A percentile compares a stretch with the other conserved stretches of the same genome.
phyloP scores from a whole-genome alignment of 2,797 vertebrate species.

The Fundulus diaphanus region DNA sequence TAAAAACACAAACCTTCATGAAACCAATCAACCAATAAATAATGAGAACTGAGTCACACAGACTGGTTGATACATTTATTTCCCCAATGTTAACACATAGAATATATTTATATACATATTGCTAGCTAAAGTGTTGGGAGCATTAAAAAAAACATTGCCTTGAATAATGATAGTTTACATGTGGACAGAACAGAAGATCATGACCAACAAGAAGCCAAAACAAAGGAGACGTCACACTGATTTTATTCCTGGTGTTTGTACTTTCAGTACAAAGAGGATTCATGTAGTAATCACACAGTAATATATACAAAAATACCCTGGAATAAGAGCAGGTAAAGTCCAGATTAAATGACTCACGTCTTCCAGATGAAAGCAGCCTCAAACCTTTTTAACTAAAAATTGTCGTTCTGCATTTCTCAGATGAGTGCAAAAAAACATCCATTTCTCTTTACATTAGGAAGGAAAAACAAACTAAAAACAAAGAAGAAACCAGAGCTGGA shows the following conservation, averaged over 20 bases:
- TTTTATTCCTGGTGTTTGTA: constrained; percentile 38
- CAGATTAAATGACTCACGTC: constrained; percentile 13
- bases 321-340: constrained; percentile 25
- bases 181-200: constrained; percentile 89
- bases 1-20: neutral
- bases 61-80: constrained; percentile 97
- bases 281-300: constrained; percentile 11
- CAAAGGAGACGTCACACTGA: constrained; percentile 20
- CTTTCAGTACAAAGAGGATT: constrained; percentile 25
- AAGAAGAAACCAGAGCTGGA: constrained; percentile 55
- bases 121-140: constrained; percentile 94
- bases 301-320: constrained; percentile 21
- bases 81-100: constrained; percentile 98
- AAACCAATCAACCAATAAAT: neutral
- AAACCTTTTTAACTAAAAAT: constrained; percentile 61
- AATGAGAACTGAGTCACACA: constrained; percentile 5
- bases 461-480: neutral
- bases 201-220: constrained; percentile 80
- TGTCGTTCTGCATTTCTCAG: constrained; percentile 88
- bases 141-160: constrained; percentile 93
- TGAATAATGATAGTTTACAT: constrained; percentile 88
- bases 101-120: constrained; percentile 90
- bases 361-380: constrained; percentile 18
- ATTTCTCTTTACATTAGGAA: constrained; percentile 58
- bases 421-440: constrained; percentile 87